Base-by-base conservation (phyloP, 53 echinoderm and acorn worm species). In the Paracentrotus lividus region DNA sequence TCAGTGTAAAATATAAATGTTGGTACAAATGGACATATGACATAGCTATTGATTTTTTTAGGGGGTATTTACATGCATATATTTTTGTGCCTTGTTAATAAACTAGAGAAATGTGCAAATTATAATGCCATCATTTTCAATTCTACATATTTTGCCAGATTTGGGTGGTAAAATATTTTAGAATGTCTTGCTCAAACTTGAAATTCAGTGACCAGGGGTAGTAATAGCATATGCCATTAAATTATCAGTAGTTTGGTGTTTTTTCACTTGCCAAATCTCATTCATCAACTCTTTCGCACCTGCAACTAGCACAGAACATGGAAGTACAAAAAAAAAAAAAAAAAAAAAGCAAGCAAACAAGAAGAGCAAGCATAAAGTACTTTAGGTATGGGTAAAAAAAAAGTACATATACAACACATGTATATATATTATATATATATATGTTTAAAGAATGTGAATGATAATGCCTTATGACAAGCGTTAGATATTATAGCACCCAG, bases 401-500 rank as follows among this genome's bases (percentile, higher is more conserved):
- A n/a, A n/a, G n/a, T n/a, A n/a, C n/a, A n/a, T n/a, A n/a, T n/a
- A n/a, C n/a, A n/a, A n/a, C n/a, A n/a, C n/a, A n/a, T n/a, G n/a
- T n/a, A n/a, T n/a, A n/a, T n/a, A 32, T 31, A 69, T 36, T 34
- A 12, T 69, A 36, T 10, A 36, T 69, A 20, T 72, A 21, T n/a
- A 21, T 72, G 40, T 40, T 36, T 36, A 32, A 0, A 1, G 40
- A 20, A 18, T 40, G 72, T 72, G 5, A 72, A 72, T 40, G 40
- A 72, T 72, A 72, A 38, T 72, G 38, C 72, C 40, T 72, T 72
- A 40, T 38, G 40, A 72, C 18, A 72, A 72, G 21, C 18, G 49
- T 57, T 14, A 57, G 32, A 57, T 88, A 29, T 57, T 88, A 16
- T 38, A 23, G 18, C 54, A 58, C 88, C 58, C 88, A 88, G 88